phyloP scores from a whole-genome alignment of 2,888 invertebrate species.

The Ecdyonurus torrentis region DNA sequence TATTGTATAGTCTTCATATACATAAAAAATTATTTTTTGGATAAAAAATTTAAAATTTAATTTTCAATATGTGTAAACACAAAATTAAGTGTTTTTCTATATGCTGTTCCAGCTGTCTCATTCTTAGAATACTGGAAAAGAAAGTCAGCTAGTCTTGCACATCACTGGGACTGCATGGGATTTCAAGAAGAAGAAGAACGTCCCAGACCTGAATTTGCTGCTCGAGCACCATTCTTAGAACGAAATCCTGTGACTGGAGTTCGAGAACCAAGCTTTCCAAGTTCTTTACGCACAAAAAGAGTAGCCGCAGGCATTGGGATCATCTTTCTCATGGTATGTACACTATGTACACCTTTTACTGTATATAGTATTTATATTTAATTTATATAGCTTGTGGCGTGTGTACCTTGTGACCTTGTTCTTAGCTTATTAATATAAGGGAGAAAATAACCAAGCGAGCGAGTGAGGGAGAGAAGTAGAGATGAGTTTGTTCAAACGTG shows the following conservation, averaged over 20 bases:
- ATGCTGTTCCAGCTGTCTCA: slow-evolving; percentile 29
- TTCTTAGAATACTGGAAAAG: slow-evolving; percentile 40
- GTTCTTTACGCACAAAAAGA: slow-evolving; percentile 27
- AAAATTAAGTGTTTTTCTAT: too few species aligned
- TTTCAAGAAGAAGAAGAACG: slow-evolving; percentile 36
- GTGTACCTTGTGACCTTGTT: too few species aligned
- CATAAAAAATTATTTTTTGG: neutral
- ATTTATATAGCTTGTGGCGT: too few species aligned
- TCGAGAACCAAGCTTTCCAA: slow-evolving; percentile 34
- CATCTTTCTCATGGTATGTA: slow-evolving; percentile 33
- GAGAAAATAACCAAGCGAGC: too few species aligned
- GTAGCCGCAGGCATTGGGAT: slow-evolving; percentile 33
- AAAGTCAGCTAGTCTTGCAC: slow-evolving; percentile 33
- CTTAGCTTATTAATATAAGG: too few species aligned
- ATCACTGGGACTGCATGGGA: slow-evolving; percentile 38
- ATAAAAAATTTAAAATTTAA: neutral
- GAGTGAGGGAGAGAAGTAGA: too few species aligned
- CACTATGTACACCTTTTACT: too few species aligned
- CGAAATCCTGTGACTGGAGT: slow-evolving; percentile 36
- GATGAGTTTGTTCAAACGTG: too few species aligned
- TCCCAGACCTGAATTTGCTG: slow-evolving; percentile 36
- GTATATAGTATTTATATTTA: too few species aligned
- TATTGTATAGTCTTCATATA: too few species aligned
- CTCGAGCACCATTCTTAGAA: slow-evolving; percentile 30
- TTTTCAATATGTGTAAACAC: neutral